Percentiles rank a stretch among this genome's conserved stretches.
phyloP scores from a whole-genome alignment of 2,113 vertebrate genomes.

The Nothocercus julius region DNA sequence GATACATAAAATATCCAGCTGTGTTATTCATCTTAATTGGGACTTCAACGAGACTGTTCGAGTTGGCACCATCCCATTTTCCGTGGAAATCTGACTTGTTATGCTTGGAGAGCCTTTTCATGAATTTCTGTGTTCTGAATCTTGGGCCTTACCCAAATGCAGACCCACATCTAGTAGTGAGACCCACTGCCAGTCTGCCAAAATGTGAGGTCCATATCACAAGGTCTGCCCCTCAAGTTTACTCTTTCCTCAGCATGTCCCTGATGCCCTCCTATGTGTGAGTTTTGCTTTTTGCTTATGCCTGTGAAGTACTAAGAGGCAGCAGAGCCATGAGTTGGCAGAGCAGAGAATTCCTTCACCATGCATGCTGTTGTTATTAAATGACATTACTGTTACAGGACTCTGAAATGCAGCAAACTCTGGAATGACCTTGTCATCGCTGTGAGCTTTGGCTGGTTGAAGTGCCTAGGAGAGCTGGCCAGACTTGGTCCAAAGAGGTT shows the following conservation, averaged over 20 bases:
- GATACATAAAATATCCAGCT: slow-evolving; percentile 52
- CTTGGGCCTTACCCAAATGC: not conserved
- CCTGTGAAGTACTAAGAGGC: not conserved
- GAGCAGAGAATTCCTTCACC: not conserved
- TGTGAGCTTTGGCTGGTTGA: not conserved
- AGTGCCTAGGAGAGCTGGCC: not conserved
- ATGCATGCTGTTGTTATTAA: not conserved
- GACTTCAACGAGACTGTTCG: not conserved
- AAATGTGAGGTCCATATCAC: accelerated
- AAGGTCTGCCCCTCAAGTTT: not conserved
- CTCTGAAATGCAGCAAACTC: not conserved
- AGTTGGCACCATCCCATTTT: slow-evolving; percentile 48
- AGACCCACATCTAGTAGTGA: not conserved
- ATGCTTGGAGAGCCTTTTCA: not conserved
- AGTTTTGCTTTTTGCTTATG: not conserved
- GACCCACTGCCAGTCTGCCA: not conserved
- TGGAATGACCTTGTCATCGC: accelerated
- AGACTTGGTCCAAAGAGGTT: not conserved
- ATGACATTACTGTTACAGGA: not conserved
- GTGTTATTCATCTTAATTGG: slow-evolving; percentile 56
- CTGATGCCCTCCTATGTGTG: not conserved
- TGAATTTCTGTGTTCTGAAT: slow-evolving; percentile 4
- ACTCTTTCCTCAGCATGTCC: not conserved
- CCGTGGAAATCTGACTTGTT: slow-evolving; percentile 36
- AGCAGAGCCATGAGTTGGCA: not conserved